Evolutionary conservation across 2,888 invertebrate genomes (phyloP).

Genomic region (Stratiomys singularior): DNA sequence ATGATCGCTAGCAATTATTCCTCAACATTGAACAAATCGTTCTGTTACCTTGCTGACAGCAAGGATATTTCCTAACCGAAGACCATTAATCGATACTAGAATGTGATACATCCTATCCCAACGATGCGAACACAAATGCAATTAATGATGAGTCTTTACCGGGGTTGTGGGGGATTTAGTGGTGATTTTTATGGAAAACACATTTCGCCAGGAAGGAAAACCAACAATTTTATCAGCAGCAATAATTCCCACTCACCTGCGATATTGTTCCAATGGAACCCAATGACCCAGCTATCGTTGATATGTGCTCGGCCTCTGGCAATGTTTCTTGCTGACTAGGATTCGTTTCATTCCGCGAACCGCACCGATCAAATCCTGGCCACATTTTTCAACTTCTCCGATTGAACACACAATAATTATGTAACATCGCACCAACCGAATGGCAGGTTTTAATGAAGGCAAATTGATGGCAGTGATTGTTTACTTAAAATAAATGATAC

Average conservation of each 20-base stretch:
- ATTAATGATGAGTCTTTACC: background rate
- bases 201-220: background rate
- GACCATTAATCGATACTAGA: background rate
- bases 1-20: conserved; percentile 24
- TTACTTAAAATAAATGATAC: background rate
- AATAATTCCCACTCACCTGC: conserved; percentile 61
- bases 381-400: conserved; percentile 55
- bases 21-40: conserved; percentile 23
- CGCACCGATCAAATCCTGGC: conserved; percentile 61
- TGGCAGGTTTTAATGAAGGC: conserved; percentile 10
- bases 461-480: conserved; percentile 41
- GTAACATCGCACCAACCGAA: conserved; percentile 32
- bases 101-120: background rate
- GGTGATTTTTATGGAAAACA: too few relatives aligned
- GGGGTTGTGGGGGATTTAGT: background rate
- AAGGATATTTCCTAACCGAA: background rate
- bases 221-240: background rate
- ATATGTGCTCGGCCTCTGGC: conserved; percentile 74
- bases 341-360: conserved; percentile 61
- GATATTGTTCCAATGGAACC: conserved; percentile 71
- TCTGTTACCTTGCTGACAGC: conserved; percentile 8
- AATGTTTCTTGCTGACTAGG: conserved; percentile 70
- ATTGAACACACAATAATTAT: conserved; percentile 47
- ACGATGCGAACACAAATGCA: background rate
- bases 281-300: conserved; percentile 79